Evolutionary conservation across 2,797 vertebrate species (phyloP), one percentile per base, ranked within the genome.

Genomic region (Melanotaenia pygmaea): DNA sequence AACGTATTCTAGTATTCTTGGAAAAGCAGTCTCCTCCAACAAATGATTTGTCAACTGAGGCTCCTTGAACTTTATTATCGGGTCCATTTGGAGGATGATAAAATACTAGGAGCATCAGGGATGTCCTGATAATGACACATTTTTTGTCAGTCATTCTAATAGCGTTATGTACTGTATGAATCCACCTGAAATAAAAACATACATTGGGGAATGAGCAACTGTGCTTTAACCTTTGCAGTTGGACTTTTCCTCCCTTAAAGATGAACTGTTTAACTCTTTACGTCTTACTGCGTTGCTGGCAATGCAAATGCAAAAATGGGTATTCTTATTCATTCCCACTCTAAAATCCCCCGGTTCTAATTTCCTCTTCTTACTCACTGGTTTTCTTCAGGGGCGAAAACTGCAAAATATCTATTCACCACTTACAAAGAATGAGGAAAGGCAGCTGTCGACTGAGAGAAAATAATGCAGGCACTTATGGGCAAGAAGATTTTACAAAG

Each of bases 1-100:
- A 11, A 6, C 45, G 67, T 32, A 67, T 28, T 28, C 28, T 70
- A 80, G 67, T 82, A 76, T 82, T 84, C 82, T 87, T 88, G 88
- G 86, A 87, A 85, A 86, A 84, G 70, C 70, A 45, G 79, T 53
- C 67, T 78, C 64, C 60, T 82, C 75, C n/a, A 20, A 77, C 83
- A 65, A 57, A 72, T 43, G 57, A 70, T 72, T 79, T 9, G 37
- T 59, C 32, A n/a, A 47, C 80, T 5, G 71, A 84, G 70, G 72
- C 63, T 83, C 58, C 74, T 78, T 1, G 0, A 51, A 71, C 79
- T 83, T 83, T 70, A 64, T 85, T 43, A 79, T 66, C 68, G 11
- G 53, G 22, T 80, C 80, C 66, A 69, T 72, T 69, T 74, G 40
- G 71, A 78, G 67, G 61, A 22, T 45, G 54, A 61, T 34, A 3